These are phyloP conservation scores for Allophyes oxyacanthae DNA, from an alignment of 2,888 invertebrate genomes.

Conservation along the genomic window DNA sequence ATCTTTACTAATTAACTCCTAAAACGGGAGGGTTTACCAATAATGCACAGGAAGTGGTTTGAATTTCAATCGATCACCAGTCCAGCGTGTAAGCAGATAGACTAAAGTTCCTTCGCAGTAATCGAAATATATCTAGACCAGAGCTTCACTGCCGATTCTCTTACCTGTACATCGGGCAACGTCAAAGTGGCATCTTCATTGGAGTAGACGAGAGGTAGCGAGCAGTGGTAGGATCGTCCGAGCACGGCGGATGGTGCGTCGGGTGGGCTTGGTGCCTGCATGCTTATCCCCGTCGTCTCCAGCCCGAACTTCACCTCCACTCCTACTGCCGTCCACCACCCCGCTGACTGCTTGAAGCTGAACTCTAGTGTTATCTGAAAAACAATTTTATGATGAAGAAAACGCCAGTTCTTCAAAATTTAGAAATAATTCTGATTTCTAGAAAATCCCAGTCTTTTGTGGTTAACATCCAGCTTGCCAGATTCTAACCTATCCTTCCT, in stretches of 20 bases:
- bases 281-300: constrained; percentile 76
- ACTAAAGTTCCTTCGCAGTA: no score
- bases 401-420: no score
- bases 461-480: no score
- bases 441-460: no score
- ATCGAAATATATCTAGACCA: no score
- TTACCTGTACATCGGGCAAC: constrained; percentile 87
- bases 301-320: constrained; percentile 87
- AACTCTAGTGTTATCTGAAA: constrained; percentile 87
- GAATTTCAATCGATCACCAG: no score
- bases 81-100: no score
- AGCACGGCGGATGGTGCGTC: constrained; percentile 85
- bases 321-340: constrained; percentile 89
- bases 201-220: constrained; percentile 83
- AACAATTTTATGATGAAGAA: no score
- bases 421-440: no score
- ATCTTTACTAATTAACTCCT: background rate
- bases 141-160: background rate
- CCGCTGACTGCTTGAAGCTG: constrained; percentile 85
- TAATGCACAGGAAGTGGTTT: no score
- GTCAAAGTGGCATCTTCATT: constrained; percentile 83
- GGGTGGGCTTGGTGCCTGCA: constrained; percentile 79
- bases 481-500: no score
- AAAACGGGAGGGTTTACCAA: no score
- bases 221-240: constrained; percentile 89